phyloP scores from a whole-genome alignment of 2,797 vertebrate species.

The Hemibagrus guttatus region DNA sequence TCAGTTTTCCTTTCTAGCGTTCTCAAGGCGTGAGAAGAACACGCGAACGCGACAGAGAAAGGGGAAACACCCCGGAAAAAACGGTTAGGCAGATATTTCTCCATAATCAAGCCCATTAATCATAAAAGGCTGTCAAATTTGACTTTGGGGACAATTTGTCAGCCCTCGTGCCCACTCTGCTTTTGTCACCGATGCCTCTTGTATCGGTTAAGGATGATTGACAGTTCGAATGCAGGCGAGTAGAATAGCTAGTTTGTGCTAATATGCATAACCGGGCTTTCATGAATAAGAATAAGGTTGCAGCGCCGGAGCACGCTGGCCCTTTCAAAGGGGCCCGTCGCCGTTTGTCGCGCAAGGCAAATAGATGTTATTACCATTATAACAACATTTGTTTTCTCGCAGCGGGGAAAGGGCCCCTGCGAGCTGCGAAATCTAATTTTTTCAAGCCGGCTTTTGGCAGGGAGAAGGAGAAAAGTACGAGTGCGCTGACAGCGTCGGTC shows the following conservation, averaged over 20 bases:
- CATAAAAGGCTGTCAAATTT: constrained; percentile 84
- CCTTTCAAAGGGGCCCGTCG: constrained; percentile 69
- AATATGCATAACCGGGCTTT: constrained; percentile 80
- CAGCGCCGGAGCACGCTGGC: constrained; percentile 56
- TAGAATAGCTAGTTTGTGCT: constrained; percentile 80
- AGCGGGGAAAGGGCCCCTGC: constrained; percentile 64
- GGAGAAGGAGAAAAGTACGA: constrained; percentile 41
- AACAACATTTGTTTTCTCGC: constrained; percentile 83
- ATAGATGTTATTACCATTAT: constrained; percentile 83
- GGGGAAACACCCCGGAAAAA: constrained; percentile 71
- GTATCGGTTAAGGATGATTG: constrained; percentile 81
- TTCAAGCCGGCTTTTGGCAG: constrained; percentile 66
- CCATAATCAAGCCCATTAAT: constrained; percentile 84
- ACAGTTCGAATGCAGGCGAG: constrained; percentile 74
- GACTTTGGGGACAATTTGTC: constrained; percentile 87
- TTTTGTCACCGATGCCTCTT: constrained; percentile 73
- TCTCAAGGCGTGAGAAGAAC: background rate
- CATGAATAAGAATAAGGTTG: constrained; percentile 84
- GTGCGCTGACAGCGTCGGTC: background rate
- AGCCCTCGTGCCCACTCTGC: constrained; percentile 69
- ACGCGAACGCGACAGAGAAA: constrained; percentile 35
- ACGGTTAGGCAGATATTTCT: constrained; percentile 73
- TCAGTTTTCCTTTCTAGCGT: constrained; percentile 4
- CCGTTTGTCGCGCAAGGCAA: constrained; percentile 70
- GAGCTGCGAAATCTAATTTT: constrained; percentile 80